Evolutionary conservation across 2,888 invertebrate species (phyloP), one percentile per base, ranked within the genome.

Genomic region (Trachelus troglodyta): DNA sequence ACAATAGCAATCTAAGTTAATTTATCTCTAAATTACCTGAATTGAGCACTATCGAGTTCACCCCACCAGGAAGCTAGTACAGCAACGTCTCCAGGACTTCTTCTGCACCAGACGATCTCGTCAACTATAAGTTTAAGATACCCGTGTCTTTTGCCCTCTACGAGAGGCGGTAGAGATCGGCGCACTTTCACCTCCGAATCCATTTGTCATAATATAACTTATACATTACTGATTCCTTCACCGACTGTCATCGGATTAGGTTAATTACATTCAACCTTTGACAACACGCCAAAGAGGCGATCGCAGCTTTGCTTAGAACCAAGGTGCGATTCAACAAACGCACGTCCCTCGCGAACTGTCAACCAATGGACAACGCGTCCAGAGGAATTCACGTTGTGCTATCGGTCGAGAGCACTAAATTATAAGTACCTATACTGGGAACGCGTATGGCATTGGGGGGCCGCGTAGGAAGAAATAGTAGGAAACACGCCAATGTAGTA

Each of bases 51-150:
- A 77, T 89, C 87, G 34, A 82, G 84, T 81, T 91, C 91, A 77
- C 92, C 92, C 92, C 92, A 92, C 92, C 92, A 92, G 77, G 87
- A 87, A 74, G 87, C 87, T 12, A 89, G 83, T 40, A 91, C 87
- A 34, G 83, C 85, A 76, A 91, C 86, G 80, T 89, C 86, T 35
- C 88, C 88, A 12, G 89, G 87, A 81, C 80, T 87, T 82, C 82
- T 87, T 80, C 86, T 85, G 4, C 84, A 83, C 90, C 91, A 91
- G 74, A 90, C 80, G 56, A 92, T 82, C 83, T 91, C 89, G 81
- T 91, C 90, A 76, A 92, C 85, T 34, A 84, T 84, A 12, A 92
- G 83, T 77, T 85, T 89, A 23, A 92, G 82, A 79, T 89, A 90
- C 31, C 91, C 91, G 77, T 90, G 88, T 80, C 89, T 79, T 85